A percentile compares a stretch with the other conserved stretches of the same genome.
Conservation (phyloP, 2,888 invertebrate species). For the Lathronympha strigana region DNA sequence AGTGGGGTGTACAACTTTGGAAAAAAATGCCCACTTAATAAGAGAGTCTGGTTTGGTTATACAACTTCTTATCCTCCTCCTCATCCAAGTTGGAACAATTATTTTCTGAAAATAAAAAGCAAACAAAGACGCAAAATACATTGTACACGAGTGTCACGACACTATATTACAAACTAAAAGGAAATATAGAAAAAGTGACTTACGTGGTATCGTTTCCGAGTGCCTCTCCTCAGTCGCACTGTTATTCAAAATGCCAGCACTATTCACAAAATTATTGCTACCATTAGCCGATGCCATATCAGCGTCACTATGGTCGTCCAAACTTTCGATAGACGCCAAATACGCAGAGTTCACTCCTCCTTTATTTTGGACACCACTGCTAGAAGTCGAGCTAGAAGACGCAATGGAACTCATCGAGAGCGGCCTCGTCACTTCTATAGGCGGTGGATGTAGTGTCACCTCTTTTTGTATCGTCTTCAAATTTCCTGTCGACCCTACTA, state of each 20-base stretch:
- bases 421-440: slow-evolving; percentile 85
- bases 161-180: no score
- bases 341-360: slow-evolving; percentile 89
- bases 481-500: slow-evolving; percentile 73
- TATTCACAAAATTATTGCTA: slow-evolving; percentile 75
- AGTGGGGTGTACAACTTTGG: no score
- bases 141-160: no score
- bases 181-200: slow-evolving; percentile 50
- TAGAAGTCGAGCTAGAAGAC: slow-evolving; percentile 87
- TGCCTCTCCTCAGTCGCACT: slow-evolving; percentile 67
- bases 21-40: no score
- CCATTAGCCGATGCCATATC: slow-evolving; percentile 83
- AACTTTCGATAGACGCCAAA: slow-evolving; percentile 93
- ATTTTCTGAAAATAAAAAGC: no score
- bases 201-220: slow-evolving; percentile 66
- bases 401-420: slow-evolving; percentile 91
- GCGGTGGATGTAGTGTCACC: slow-evolving; percentile 79
- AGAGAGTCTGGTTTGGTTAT: no score
- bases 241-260: slow-evolving; percentile 66
- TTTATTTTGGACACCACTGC: slow-evolving; percentile 86
- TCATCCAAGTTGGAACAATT: no score
- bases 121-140: not conserved
- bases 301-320: slow-evolving; percentile 91
- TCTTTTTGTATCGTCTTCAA: slow-evolving; percentile 72
- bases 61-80: no score